Base-by-base conservation (phyloP, 2,888 invertebrate species). In the Tachina grossa region DNA sequence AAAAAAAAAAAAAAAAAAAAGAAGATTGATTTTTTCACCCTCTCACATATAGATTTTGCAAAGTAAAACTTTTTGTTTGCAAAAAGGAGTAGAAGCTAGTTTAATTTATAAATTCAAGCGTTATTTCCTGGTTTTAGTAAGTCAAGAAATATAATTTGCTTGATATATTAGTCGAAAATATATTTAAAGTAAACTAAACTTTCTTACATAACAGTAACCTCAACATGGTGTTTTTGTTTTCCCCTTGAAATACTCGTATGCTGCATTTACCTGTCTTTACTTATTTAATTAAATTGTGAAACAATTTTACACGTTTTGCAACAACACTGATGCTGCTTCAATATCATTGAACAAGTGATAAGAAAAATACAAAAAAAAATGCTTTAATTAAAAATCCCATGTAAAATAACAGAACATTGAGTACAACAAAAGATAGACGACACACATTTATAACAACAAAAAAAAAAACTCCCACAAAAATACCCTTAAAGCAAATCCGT, bases 321-420 rank as follows among this genome's bases (percentile, higher is more conserved):
- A 47, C 8, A 65, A 10, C 63, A 47, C 76, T 53, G 68, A 53
- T 53, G 47, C 55, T 65, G 43, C 57, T 76, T 77, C 71, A 83
- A 65, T 83, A 71, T 55, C 61, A 77, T 75, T 82, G 55, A 81
- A 81, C 77, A 74, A 77, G 49, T 59, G 66, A 76, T 71, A 65
- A 53, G 43, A 57, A 39, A 65, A 11, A 49, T 8, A 71, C 49
- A 49, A 39, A 51, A 47, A 51, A 49, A 78, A 71, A 10, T 19
- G 41, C 75, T 83, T 85, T 79, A 75, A 85, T 85, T 82, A 85
- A 85, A 78, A 79, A 75, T 63, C 51, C 39, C 39, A 31, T 72
- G 71, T 13, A 22, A 59, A 53, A 51, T 76, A 65, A 31, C 47
- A 22, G 41, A 19, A 45, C 41, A 71, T 51, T 55, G 31, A 55